Base-by-base conservation (phyloP, 2,888 invertebrate species). In the Dryococelus australis region DNA sequence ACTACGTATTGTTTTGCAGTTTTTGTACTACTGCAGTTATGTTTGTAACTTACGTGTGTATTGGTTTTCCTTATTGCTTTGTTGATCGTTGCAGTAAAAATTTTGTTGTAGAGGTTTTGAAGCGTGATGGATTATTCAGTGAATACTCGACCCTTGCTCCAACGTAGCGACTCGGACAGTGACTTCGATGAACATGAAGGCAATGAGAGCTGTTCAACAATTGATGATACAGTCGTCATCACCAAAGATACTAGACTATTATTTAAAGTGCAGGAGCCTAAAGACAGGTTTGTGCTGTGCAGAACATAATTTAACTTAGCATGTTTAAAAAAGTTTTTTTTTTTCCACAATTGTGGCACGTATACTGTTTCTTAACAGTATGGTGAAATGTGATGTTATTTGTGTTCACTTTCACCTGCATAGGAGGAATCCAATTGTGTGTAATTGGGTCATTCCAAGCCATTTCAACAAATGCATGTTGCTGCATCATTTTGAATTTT, bases 131-230 rank as follows among this genome's bases (percentile, higher is more conserved):
- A 92, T 26, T 91, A 92, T 53, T 91, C 92, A 47, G 92, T 93
- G 83, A 94, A 94, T 90, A 93, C 93, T 88, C 92, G 93, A 88
- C 94, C 94, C 10, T 91, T 94, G 86, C 90, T 94, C 85, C 92
- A 92, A 89, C 92, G 92, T 88, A 92, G 92, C 88, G 93, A 93
- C 89, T 92, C 93, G 26, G 93, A 93, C 84, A 92, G 91, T 80
- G 92, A 92, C 89, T 92, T 91, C 88, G 93, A 93, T 86, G 92
- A 92, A 88, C 92, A 92, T 87, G 90, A 91, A 43, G 91, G 91
- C 88, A 91, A 91, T 5, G 91, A 92, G 89, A 89, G 89, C 78
- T 85, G 88, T 35, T 88, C 88, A 43, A 87, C 86, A 83, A 89
- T 90, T 26, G 92, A 92, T 85, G 92, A 92, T 89, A 90, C 91